These are phyloP conservation scores for Ariopsis seemanni DNA, from an alignment of 2,113 vertebrate genomes.

Conservation along the genomic window DNA sequence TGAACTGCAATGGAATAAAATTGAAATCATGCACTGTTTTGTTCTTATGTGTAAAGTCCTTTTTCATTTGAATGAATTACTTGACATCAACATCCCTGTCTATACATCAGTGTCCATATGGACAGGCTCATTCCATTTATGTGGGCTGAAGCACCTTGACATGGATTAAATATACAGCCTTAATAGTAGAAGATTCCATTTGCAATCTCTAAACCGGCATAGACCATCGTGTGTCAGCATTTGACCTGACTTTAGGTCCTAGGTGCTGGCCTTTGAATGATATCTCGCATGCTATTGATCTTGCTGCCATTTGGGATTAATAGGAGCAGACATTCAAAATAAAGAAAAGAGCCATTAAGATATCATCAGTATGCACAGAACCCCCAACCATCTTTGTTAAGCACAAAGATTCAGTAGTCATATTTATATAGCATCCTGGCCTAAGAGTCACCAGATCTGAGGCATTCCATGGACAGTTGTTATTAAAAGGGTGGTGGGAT, in stretches of 20 bases:
- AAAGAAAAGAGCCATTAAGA: conserved; percentile 69
- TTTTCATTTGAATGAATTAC: conserved; percentile 1
- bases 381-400: conserved; percentile 46
- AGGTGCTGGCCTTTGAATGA: conserved; percentile 63
- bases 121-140: conserved; percentile 40
- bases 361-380: conserved; percentile 54
- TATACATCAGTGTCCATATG: conserved; percentile 19
- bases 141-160: conserved; percentile 32
- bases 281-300: conserved; percentile 56
- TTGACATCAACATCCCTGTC: conserved; percentile 18
- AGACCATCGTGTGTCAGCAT: conserved; percentile 59
- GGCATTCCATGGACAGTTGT: conserved; percentile 55
- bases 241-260: conserved; percentile 67
- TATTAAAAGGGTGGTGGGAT: conserved; percentile 53
- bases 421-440: conserved; percentile 60
- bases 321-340: conserved; percentile 73
- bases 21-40: neutral
- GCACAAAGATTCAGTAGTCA: conserved; percentile 31
- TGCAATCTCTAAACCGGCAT: conserved; percentile 66
- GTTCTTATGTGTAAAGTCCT: neutral
- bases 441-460: conserved; percentile 45
- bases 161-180: conserved; percentile 55
- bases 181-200: conserved; percentile 61
- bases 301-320: conserved; percentile 69
- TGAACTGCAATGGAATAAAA: neutral